Base-by-base conservation (phyloP, 2,113 vertebrate species). In the Oriolus oriolus region DNA sequence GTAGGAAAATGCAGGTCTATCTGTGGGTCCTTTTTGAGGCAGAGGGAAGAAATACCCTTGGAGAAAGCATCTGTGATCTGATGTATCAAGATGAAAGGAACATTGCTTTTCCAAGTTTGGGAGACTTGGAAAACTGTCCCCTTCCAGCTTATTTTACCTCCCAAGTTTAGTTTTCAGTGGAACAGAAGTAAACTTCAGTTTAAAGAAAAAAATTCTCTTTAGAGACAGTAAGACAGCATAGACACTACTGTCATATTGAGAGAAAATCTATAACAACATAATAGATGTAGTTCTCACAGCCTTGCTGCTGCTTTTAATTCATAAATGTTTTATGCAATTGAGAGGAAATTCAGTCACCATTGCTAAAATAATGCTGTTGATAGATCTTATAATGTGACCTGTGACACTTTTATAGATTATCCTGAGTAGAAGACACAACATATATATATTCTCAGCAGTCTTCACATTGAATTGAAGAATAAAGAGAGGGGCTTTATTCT, bases 291-390 rank as follows among this genome's bases (percentile, higher is more conserved):
- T 96, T 97, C 96, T 95, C 75, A 91, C 96, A 97, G 96, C 94
- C 42, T 94, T 93, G 89, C 70, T 95, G 77, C 90, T 97, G 84
- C 81, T 95, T 94, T 98, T 98, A 97, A 97, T 97, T 97, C 97
- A 94, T 97, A 97, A 98, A 97, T 97, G 90, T 98, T 98, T 98
- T 98, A 98, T 98, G 97, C 97, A 98, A 97, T 95, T 80, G 79
- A 96, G 95, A 97, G 95, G 95, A 97, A 98, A 98, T 97, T 95
- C 94, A 97, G 97, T 98, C 95, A 98, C 92, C 57, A 74, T 83
- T 98, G 94, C 94, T 93, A 84, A 97, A 89, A 73, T n/a, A 57
- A n/a, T 28, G 60, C 7, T 84, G 27, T 81, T 95, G 65, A 52
- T 89, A 83, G 81, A 90, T 41, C 20, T 87, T 85, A 19, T 59